Base-by-base conservation (phyloP, 2,113 vertebrate species). In the Lepidothrix coronata region DNA sequence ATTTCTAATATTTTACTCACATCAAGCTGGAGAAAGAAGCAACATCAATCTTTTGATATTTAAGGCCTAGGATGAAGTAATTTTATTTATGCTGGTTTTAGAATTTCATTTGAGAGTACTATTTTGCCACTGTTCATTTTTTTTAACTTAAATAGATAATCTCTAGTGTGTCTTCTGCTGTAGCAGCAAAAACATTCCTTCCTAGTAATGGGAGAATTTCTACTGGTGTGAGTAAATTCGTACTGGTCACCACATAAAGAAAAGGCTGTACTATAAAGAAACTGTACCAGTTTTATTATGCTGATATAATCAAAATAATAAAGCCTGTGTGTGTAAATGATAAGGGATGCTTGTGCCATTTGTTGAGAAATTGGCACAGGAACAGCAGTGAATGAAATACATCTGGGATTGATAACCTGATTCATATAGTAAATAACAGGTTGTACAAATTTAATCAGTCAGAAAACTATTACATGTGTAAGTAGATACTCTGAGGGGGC, bases 361-460 rank as follows among this genome's bases (percentile, higher is more conserved):
- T 93, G 72, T n/a, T 86, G 76, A 62, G 65, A 88, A 95, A 75
- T 37, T 95, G 92, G 92, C 88, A 68, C 72, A 75, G 76, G 54
- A 96, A 91, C 76, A 92, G 28, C 57, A 39, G 61, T 65, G 79
- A 96, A 81, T 65, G 31, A 81, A 74, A 81, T 84, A 72, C 92
- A 91, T 92, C 75, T 94, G 88, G 95, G 88, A 93, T 81, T 91
- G 90, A 93, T 79, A 93, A 78, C 24, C 52, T 82, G 88, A 86
- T 92, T 90, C 76, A 52, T 84, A 77, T 33, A 86, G 76, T 87
- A 95, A 96, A 91, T 93, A 93, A 87, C 89, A 86, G 79, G 85
- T 90, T 91, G 79, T 83, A 84, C 85, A 78, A 84, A 88, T 94
- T 68, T 86, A 95, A 93, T 94, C 85, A 61, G 35, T 51, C 84